phyloP scores from a whole-genome alignment of 2,113 vertebrate species.

The Cyanoliseus patagonus region DNA sequence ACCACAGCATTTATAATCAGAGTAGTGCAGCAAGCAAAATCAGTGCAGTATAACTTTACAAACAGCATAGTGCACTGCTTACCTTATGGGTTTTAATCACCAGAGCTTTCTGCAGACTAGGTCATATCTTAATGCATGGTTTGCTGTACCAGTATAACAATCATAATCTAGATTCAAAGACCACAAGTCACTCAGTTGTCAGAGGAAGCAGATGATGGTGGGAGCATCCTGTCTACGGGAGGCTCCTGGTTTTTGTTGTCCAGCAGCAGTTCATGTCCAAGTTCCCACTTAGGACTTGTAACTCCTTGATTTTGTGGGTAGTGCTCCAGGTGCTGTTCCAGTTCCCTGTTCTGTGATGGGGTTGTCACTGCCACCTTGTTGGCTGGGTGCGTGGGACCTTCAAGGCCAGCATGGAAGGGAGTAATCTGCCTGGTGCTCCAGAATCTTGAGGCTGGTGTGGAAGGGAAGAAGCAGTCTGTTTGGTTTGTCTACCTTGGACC shows the following conservation, averaged over 20 bases:
- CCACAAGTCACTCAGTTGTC: accelerated
- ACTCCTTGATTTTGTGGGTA: not conserved
- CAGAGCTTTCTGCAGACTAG: not conserved
- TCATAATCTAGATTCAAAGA: not conserved
- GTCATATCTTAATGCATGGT: not conserved
- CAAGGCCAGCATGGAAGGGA: not conserved
- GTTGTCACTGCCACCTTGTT: not conserved
- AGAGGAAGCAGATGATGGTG: not conserved
- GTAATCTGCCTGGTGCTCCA: not conserved
- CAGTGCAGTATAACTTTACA: not conserved
- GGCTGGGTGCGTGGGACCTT: not conserved
- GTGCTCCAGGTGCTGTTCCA: not conserved
- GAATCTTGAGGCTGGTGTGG: not conserved
- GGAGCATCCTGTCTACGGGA: not conserved
- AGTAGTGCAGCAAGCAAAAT: not conserved
- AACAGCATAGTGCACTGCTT: not conserved
- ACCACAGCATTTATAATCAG: not conserved
- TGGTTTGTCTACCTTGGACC: not conserved
- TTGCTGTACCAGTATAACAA: not conserved
- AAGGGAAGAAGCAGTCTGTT: not conserved
- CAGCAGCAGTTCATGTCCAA: not conserved
- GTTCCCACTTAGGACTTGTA: not conserved
- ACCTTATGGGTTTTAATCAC: not conserved
- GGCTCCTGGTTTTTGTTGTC: not conserved
- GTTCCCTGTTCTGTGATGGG: not conserved